phyloP scores from a whole-genome alignment of 2,113 vertebrate species.

The Heterocephalus glaber region DNA sequence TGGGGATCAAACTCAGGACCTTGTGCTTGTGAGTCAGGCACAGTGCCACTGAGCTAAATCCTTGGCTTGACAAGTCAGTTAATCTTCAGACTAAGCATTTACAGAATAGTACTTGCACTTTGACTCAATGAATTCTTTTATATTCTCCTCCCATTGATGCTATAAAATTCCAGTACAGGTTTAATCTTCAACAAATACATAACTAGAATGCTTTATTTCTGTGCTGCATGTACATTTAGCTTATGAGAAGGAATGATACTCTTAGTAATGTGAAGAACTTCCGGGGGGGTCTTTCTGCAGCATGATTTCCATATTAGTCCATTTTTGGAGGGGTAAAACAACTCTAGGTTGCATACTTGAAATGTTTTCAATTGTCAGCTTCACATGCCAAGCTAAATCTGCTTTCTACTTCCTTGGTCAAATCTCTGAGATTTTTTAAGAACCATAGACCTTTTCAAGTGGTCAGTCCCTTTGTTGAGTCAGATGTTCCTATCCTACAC shows the following conservation, averaged over 20 bases:
- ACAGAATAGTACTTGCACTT: slow-evolving; percentile 48
- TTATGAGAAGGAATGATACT: slow-evolving; percentile 87
- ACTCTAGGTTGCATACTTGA: slow-evolving; percentile 87
- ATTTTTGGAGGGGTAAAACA: slow-evolving; percentile 81
- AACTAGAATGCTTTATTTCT: slow-evolving; percentile 87
- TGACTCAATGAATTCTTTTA: slow-evolving; percentile 68
- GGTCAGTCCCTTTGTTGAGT: neutral
- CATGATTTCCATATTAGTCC: slow-evolving; percentile 90
- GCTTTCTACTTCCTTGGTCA: slow-evolving; percentile 80
- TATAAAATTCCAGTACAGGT: slow-evolving; percentile 85
- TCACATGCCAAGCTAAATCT: slow-evolving; percentile 87
- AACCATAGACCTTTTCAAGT: slow-evolving; percentile 66
- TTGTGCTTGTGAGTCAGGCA: too few species aligned
- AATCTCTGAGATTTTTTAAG: slow-evolving; percentile 80
- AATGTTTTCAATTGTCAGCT: slow-evolving; percentile 86
- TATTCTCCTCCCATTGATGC: slow-evolving; percentile 82
- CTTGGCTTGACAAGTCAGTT: slow-evolving; percentile 64
- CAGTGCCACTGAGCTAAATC: too few species aligned
- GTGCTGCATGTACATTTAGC: slow-evolving; percentile 85
- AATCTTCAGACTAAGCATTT: slow-evolving; percentile 74
- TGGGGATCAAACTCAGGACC: too few species aligned
- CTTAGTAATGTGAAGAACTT: slow-evolving; percentile 89
- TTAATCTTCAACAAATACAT: slow-evolving; percentile 87
- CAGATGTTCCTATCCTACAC: slow-evolving; percentile 50
- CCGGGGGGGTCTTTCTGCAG: slow-evolving; percentile 85